Conservation (phyloP, 2,888 invertebrate species). For the Romanomermis culicivorax region DNA sequence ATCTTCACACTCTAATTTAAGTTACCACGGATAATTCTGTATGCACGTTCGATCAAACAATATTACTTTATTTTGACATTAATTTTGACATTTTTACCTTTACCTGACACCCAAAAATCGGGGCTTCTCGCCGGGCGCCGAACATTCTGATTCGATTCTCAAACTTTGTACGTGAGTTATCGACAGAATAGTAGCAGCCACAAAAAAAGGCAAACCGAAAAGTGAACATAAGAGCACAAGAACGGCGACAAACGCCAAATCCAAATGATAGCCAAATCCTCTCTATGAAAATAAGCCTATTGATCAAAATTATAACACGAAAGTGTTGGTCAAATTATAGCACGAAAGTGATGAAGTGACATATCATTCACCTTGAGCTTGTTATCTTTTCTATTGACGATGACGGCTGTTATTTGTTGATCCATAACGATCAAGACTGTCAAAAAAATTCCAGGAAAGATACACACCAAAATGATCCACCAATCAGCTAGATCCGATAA, state of each 20-base stretch:
- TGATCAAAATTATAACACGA: too few species aligned
- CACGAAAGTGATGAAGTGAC: too few species aligned
- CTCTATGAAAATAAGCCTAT: constrained; percentile 41
- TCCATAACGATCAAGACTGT: constrained; percentile 35
- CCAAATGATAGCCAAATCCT: constrained; percentile 80
- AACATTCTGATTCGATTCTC: constrained; percentile 53
- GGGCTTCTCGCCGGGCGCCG: constrained; percentile 86
- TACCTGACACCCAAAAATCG: constrained; percentile 35
- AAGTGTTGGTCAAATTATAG: too few species aligned
- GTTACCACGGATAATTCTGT: too few species aligned
- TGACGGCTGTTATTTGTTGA: constrained; percentile 36
- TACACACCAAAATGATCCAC: constrained; percentile 3
- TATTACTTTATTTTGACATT: too few species aligned
- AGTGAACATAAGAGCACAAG: constrained; percentile 59
- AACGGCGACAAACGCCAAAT: constrained; percentile 58
- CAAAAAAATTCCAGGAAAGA: constrained; percentile 31
- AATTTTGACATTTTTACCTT: too few species aligned
- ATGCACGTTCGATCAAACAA: too few species aligned
- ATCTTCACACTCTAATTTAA: too few species aligned
- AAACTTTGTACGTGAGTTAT: constrained; percentile 79
- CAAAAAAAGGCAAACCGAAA: constrained; percentile 81
- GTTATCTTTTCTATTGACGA: constrained; percentile 35
- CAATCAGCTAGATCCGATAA: background rate
- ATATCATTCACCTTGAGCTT: constrained; percentile 30
- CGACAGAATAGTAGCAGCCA: constrained; percentile 82